These are phyloP conservation scores for Ophonus ardosiacus DNA, from an alignment of 2,888 invertebrate species.

Conservation along the genomic window DNA sequence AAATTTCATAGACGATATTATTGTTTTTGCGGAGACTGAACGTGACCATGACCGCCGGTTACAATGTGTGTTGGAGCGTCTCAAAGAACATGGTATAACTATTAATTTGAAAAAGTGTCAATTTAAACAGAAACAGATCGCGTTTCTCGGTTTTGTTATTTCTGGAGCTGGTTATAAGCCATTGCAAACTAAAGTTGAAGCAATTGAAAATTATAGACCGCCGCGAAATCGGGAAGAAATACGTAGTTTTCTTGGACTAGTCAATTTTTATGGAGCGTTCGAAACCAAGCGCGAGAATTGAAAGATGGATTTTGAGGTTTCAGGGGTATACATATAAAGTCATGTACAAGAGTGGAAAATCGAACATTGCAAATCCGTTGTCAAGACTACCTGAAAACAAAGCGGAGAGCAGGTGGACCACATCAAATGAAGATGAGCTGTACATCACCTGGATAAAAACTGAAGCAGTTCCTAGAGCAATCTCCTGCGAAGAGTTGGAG, in stretches of 20 bases:
- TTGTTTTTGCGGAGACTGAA: constrained; percentile 71
- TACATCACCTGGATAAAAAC: too few species aligned
- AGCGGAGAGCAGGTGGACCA: too few species aligned
- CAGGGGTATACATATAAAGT: neutral
- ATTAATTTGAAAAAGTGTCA: constrained; percentile 70
- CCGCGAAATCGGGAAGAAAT: constrained; percentile 65
- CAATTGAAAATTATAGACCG: constrained; percentile 64
- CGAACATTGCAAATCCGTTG: neutral
- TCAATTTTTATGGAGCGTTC: constrained; percentile 65
- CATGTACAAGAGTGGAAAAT: neutral
- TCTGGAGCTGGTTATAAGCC: constrained; percentile 66
- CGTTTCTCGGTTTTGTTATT: constrained; percentile 68
- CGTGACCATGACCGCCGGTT: constrained; percentile 69
- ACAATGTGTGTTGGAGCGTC: constrained; percentile 67
- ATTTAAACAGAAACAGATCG: constrained; percentile 64
- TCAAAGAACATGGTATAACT: constrained; percentile 65
- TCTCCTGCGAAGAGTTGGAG: neutral
- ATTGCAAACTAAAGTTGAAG: constrained; percentile 65
- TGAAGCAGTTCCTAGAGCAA: neutral
- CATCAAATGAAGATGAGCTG: too few species aligned
- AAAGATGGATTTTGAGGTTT: constrained; percentile 3
- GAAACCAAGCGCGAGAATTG: constrained; percentile 2
- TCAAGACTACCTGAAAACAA: neutral
- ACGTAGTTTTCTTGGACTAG: constrained; percentile 69
- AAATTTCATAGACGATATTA: constrained; percentile 73